Evolutionary conservation across 2,113 vertebrate species (phyloP).

Genomic region (Syrmaticus mikado): DNA sequence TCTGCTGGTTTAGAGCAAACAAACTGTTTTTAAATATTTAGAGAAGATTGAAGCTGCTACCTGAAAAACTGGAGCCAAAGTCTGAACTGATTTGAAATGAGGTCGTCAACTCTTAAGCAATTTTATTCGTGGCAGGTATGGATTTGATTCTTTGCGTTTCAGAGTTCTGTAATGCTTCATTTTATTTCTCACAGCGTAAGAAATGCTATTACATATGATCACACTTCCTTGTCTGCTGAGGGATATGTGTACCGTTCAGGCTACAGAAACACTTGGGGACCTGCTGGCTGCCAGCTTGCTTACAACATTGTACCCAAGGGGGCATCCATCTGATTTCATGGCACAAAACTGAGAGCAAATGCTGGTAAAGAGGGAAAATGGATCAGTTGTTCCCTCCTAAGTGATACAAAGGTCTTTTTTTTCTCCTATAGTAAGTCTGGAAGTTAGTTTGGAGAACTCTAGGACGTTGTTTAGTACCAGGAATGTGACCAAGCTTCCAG

Average conservation of each 20-base stretch:
- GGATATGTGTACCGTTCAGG: background rate
- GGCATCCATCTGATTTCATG: background rate
- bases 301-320: background rate
- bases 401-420: background rate
- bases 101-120: conserved; percentile 13
- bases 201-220: background rate
- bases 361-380: background rate
- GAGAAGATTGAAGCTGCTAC: conserved; percentile 47
- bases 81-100: conserved; percentile 43
- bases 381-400: background rate
- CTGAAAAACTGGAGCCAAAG: conserved; percentile 61
- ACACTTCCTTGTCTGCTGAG: background rate
- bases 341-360: background rate
- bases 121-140: conserved; percentile 30
- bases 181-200: background rate
- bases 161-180: background rate
- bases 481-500: background rate
- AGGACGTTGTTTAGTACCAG: background rate
- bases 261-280: background rate
- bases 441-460: background rate
- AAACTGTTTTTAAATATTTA: conserved; percentile 63
- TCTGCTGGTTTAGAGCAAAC: conserved; percentile 45
- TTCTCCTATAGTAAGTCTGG: background rate
- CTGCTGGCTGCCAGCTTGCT: background rate
- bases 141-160: background rate